A percentile compares a stretch with the other conserved stretches of the same genome.
These are phyloP conservation scores for Teinopalpus imperialis DNA, from an alignment of 2,888 invertebrate genomes.

Conservation along the genomic window DNA sequence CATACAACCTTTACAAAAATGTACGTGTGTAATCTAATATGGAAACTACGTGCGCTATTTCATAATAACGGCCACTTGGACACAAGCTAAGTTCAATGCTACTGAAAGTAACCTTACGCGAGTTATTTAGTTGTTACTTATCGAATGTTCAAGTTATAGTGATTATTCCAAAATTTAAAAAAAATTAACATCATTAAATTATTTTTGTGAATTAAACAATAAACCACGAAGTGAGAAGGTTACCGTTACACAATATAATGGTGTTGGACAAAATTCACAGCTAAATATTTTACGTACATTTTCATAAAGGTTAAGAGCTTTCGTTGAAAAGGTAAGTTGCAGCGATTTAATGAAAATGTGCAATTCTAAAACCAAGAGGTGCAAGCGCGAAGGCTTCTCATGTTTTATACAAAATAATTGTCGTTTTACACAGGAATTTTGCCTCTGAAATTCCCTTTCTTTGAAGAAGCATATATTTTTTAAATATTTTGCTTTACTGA, in stretches of 20 bases:
- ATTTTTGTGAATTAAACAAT: not conserved
- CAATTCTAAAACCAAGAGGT: conserved; percentile 58
- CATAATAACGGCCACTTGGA: no score
- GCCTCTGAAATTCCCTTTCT: conserved; percentile 53
- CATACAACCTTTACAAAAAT: no score
- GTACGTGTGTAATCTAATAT: no score
- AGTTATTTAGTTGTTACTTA: no score
- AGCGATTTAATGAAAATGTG: conserved; percentile 61
- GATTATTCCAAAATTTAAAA: no score
- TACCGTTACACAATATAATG: conserved; percentile 37
- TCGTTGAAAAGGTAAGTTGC: conserved; percentile 61
- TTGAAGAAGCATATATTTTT: conserved; percentile 34
- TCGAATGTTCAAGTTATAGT: no score
- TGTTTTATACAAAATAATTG: conserved; percentile 50
- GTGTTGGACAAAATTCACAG: conserved; percentile 48
- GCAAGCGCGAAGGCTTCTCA: conserved; percentile 44
- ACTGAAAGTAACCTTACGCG: no score
- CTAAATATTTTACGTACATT: conserved; percentile 60
- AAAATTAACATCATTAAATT: no score
- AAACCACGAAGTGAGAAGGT: conserved; percentile 17
- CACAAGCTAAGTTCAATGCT: no score
- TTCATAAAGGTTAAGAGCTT: conserved; percentile 76
- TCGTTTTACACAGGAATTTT: conserved; percentile 60
- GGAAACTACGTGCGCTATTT: no score
- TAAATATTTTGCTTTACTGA: conserved; percentile 13